Base-by-base conservation (phyloP, 2,113 vertebrate genomes). In the Nicator chloris region DNA sequence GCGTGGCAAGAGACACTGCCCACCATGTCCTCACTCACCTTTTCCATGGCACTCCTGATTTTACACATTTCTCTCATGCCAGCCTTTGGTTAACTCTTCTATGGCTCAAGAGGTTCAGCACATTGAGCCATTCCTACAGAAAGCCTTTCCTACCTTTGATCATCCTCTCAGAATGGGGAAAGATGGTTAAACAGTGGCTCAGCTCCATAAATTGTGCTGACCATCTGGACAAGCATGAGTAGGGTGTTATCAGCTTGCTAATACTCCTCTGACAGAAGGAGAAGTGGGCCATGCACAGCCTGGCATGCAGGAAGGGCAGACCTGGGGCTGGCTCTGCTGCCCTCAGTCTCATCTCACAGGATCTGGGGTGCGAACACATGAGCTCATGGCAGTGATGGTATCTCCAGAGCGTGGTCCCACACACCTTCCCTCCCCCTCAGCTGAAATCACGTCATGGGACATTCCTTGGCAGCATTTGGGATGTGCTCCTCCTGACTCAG, bases 321-420 rank as follows among this genome's bases (percentile, higher is more conserved):
- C 4, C 64, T 50, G 42, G 60, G 51, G 56, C 17, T 2, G 6
- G 11, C 49, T 82, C 40, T 44, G 61, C 73, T 65, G 50, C 59
- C 65, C 19, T 79, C 21, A 23, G 64, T 56, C 91, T 81, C 51
- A 8, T 82, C 60, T 73, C 75, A 30, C 3, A 4, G 68, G 27
- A 35, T 92, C 59, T 33, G 76, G 33, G 79, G 69, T 57, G 69
- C 15, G 4, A 66, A 81, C 0, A 0, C 31, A 79, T 92, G 92
- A 97, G 88, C 76, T 96, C 82, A 92, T n/a, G 45, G 80, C 70
- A 75, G 16, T 4, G 90, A 92, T 82, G 82, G 77, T 82, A 95
- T 90, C 95, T 90, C 78, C 85, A 84, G 76, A 78, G 64, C 0
- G 0, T 37, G 53, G 71, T 75, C 47, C 35, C 72, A 83, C 90